Evolutionary conservation across 1,140 invertebrate species (phyloP), one percentile per base, ranked within the genome.

Genomic region (Charaxes varanes): DNA sequence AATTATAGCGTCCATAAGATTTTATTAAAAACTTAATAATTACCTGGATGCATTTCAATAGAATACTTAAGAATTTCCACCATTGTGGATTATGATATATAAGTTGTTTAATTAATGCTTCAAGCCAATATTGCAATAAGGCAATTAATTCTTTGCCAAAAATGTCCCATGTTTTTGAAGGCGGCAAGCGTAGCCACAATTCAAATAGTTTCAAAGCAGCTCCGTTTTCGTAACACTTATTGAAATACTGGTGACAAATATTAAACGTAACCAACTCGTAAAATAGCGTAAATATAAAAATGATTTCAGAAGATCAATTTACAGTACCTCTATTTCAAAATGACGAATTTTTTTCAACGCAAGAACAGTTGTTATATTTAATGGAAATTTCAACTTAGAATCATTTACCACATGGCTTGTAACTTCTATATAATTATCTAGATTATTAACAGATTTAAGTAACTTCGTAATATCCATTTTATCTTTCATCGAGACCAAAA

Each of bases 231-330:
- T 68, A 40, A 30, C 34, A 66, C 40, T 73, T 69, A 19, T 59
- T 66, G 12, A 74, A 73, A 32, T 69, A 69, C 76, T 80, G 26
- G n/a, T n/a, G n/a, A n/a, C n/a, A n/a, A n/a, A n/a, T n/a, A n/a
- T n/a, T n/a, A n/a, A n/a, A n/a, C n/a, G n/a, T n/a, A n/a, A n/a
- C n/a, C n/a, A n/a, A n/a, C n/a, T n/a, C n/a, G n/a, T n/a, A n/a
- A n/a, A n/a, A n/a, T 32, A 71, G 71, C 27, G 6, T 26, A 16
- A 10, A 34, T 26, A 8, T 6, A 42, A 17, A 31, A 28, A 40
- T 11, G 5, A 26, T 19, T 12, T 23, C 18, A 27, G 17, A 21
- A 16, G 33, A 12, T 28, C 7, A 19, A 7, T 19, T 19, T 19
- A 19, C 7, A 19, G 18, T 56, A 76, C 74, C 43, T 79, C 69